Evolutionary conservation across 53 echinoderm and acorn worm genomes (phyloP).

Genomic region (Arbacia lixula): DNA sequence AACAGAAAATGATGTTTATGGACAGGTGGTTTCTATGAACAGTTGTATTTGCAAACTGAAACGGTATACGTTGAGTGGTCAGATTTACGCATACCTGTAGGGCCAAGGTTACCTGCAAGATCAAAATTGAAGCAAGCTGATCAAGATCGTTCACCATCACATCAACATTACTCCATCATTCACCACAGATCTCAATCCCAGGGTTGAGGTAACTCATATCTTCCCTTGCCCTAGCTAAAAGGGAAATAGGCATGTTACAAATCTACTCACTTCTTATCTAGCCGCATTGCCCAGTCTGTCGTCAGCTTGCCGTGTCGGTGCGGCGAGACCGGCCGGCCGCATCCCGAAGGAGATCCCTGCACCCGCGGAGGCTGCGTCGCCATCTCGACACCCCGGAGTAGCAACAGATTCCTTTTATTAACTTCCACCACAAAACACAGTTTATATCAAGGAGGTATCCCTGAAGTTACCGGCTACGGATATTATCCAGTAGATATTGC

Average conservation of each 20-base stretch:
- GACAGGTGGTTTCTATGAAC: too few relatives aligned
- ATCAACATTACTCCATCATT: too few relatives aligned
- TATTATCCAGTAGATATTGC: too few relatives aligned
- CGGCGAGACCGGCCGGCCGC: slow-evolving; percentile 22
- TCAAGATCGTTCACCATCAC: background rate
- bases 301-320: slow-evolving; percentile 32
- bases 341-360: background rate
- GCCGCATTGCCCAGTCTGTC: slow-evolving; percentile 25
- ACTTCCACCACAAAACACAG: background rate
- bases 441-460: background rate
- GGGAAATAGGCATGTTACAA: background rate
- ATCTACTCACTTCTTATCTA: slow-evolving; percentile 43
- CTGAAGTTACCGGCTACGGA: too few relatives aligned
- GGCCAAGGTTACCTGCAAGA: too few relatives aligned
- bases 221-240: too few relatives aligned
- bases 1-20: too few relatives aligned
- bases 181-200: too few relatives aligned
- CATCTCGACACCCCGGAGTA: background rate
- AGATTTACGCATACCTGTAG: too few relatives aligned
- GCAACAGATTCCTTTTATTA: background rate
- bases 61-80: too few relatives aligned
- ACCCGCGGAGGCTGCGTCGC: slow-evolving; percentile 23
- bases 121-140: background rate
- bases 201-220: too few relatives aligned
- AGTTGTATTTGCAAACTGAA: too few relatives aligned